These are phyloP conservation scores for Microcebus griseorufus DNA, from an alignment of 2,113 vertebrate genomes.

Conservation along the genomic window DNA sequence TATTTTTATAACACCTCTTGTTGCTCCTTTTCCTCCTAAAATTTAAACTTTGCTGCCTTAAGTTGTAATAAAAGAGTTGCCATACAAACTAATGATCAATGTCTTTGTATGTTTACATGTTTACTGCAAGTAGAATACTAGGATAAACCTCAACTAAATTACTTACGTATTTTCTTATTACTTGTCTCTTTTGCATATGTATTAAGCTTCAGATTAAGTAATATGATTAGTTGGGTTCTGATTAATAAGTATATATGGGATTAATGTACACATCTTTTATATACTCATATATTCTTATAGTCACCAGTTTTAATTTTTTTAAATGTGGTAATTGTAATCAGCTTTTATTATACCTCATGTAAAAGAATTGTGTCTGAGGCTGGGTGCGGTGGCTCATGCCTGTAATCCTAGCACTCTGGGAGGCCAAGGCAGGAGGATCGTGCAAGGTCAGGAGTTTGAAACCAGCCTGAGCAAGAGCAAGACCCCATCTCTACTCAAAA, in stretches of 20 bases:
- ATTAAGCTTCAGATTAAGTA: not conserved
- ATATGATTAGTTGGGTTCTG: conserved; percentile 14
- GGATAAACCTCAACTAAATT: conserved; percentile 6
- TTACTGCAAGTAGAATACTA: conserved; percentile 17
- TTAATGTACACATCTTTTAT: not conserved
- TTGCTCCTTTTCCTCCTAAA: not conserved
- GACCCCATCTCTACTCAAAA: no score
- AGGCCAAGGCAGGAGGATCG: no score
- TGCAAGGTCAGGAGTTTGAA: no score
- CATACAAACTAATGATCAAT: not conserved
- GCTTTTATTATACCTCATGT: conserved; percentile 22
- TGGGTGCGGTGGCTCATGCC: no score
- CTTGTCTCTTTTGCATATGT: conserved; percentile 20
- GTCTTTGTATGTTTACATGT: not conserved
- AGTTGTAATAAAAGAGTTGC: conserved; percentile 2
- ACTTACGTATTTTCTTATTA: not conserved
- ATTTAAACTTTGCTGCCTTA: conserved; percentile 37
- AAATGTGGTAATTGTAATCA: not conserved
- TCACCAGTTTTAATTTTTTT: not conserved
- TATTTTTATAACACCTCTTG: conserved; percentile 24
- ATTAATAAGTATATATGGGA: not conserved
- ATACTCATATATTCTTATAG: not conserved
- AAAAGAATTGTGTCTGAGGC: not conserved
- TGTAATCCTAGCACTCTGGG: no score
- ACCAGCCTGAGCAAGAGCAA: no score